Evolutionary conservation across 1,140 invertebrate species (phyloP).

Genomic region (Streblospio benedicti): DNA sequence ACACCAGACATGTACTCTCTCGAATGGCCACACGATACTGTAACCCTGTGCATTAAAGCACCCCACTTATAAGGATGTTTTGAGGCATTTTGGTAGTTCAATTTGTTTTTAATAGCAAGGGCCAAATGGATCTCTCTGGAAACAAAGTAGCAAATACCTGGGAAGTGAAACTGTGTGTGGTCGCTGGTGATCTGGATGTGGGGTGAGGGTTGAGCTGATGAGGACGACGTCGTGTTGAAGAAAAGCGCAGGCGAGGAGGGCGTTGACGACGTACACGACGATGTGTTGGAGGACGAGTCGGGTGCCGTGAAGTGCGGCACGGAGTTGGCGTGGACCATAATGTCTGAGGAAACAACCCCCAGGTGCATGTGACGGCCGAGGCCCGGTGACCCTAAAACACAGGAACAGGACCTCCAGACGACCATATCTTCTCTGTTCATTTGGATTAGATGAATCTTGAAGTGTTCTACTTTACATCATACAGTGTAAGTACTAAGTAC

Average conservation of each 20-base stretch:
- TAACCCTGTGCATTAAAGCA: too few relatives aligned
- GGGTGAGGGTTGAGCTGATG: constrained; percentile 31
- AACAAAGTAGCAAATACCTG: constrained; percentile 52
- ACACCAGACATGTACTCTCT: too few relatives aligned
- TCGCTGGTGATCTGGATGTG: constrained; percentile 43
- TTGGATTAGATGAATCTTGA: too few relatives aligned
- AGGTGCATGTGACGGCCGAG: constrained; percentile 17
- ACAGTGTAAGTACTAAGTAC: too few relatives aligned
- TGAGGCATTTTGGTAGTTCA: too few relatives aligned
- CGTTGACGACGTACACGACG: constrained; percentile 91
- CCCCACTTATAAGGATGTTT: too few relatives aligned
- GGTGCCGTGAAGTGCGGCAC: constrained; percentile 40
- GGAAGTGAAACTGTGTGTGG: constrained; percentile 68
- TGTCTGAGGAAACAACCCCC: neutral
- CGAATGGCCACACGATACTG: too few relatives aligned
- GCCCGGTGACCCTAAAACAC: constrained; percentile 32
- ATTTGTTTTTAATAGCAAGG: too few relatives aligned
- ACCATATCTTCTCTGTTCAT: too few relatives aligned
- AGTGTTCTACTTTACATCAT: too few relatives aligned
- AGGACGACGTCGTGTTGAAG: constrained; percentile 27
- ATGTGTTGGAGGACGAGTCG: constrained; percentile 86
- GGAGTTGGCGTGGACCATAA: constrained; percentile 15
- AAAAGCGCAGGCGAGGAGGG: constrained; percentile 80
- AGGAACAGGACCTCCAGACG: too few relatives aligned
- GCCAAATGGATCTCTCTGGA: neutral